phyloP scores from a whole-genome alignment of 1,140 invertebrate species.

The Caenorhabditis briggsae region DNA sequence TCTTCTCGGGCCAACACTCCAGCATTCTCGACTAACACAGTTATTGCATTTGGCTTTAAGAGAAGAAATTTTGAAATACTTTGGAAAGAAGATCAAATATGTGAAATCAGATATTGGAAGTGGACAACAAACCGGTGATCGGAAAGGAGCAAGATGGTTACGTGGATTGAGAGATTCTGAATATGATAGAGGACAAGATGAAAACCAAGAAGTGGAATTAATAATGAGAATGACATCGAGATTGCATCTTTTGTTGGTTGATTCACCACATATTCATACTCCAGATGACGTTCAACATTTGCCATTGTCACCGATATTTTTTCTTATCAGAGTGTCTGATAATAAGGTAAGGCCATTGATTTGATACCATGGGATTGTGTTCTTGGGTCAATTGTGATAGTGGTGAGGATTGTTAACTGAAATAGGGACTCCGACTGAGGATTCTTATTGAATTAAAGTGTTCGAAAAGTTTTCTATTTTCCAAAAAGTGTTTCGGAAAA shows the following conservation, averaged over 20 bases:
- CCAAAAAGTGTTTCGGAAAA: no score
- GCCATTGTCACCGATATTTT: slow-evolving; percentile 41
- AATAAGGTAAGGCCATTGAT: slow-evolving; percentile 19
- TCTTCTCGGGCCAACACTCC: slow-evolving; percentile 96
- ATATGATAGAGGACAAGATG: slow-evolving; percentile 38
- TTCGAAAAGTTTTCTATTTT: no score
- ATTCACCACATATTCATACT: slow-evolving; percentile 48
- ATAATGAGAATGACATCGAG: slow-evolving; percentile 49
- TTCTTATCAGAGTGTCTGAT: slow-evolving; percentile 53
- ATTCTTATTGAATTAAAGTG: no score
- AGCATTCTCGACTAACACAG: slow-evolving; percentile 97
- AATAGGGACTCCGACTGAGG: no score
- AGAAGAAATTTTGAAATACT: slow-evolving; percentile 55
- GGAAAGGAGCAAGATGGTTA: slow-evolving; percentile 36
- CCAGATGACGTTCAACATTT: slow-evolving; percentile 49
- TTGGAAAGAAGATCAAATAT: slow-evolving; percentile 42
- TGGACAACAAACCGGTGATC: slow-evolving; percentile 18
- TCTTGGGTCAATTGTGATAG: background rate
- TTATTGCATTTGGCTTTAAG: slow-evolving; percentile 97
- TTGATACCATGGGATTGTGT: background rate
- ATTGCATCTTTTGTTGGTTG: slow-evolving; percentile 14
- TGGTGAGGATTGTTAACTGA: background rate
- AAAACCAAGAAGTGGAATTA: slow-evolving; percentile 41
- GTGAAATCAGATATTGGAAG: slow-evolving; percentile 57
- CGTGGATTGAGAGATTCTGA: slow-evolving; percentile 30